Evolutionary conservation across 2,113 vertebrate species (phyloP).

Genomic region (Cinclus mexicanus): DNA sequence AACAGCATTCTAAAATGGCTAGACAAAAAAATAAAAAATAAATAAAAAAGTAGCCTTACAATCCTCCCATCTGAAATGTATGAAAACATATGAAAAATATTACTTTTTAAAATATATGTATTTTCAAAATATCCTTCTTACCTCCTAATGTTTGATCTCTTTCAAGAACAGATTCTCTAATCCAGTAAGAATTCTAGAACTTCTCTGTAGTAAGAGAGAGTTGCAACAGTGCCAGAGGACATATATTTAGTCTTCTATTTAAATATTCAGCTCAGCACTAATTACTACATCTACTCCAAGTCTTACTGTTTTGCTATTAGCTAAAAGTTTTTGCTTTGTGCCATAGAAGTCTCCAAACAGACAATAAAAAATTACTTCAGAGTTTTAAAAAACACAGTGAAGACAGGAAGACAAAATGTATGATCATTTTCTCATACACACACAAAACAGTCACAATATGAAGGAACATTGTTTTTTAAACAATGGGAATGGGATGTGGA

Average conservation of each 20-base stretch:
- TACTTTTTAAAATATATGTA: background rate
- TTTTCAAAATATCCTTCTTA: background rate
- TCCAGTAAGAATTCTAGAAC: background rate
- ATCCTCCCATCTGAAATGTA: background rate
- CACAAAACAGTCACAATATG: background rate
- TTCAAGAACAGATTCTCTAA: background rate
- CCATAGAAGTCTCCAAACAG: background rate
- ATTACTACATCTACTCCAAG: background rate
- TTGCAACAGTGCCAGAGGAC: background rate
- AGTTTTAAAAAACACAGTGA: background rate
- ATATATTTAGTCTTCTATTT: background rate
- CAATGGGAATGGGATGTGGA: background rate
- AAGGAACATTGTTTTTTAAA: constrained; percentile 21
- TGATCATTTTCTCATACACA: background rate
- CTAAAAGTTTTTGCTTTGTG: background rate
- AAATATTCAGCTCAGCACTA: background rate
- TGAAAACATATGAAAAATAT: background rate
- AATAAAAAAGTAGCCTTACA: background rate
- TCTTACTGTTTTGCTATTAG: background rate
- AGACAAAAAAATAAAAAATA: background rate
- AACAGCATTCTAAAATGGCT: background rate
- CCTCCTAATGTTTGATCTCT: background rate
- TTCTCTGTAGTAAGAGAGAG: background rate
- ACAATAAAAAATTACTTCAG: background rate
- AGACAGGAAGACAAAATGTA: background rate